Base-by-base conservation (phyloP, 2,797 vertebrate genomes). In the Schizothorax lantsangensis region DNA sequence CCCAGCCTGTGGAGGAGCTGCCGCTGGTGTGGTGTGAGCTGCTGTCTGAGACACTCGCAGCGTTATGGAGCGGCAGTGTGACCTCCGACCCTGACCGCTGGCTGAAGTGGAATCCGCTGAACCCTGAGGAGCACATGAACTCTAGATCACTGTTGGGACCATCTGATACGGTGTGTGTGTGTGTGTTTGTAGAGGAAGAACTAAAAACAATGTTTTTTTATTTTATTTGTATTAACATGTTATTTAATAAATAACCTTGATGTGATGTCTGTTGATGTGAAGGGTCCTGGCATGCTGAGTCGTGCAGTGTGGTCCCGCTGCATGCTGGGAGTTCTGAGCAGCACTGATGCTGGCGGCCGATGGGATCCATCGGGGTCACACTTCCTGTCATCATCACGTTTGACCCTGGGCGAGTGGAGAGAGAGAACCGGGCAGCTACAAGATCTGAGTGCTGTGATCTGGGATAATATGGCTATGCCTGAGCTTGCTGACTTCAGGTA, bases 251-350 rank as follows among this genome's bases (percentile, higher is more conserved):
- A 43, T 79, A 83, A 83, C n/a, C 3, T 45, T 36, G 10, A 26
- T 40, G 5, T 62, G 43, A 57, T 57, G 17, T n/a, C 1, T 45
- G 15, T 21, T n/a, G 45, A 69, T 72, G 75, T 89, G 90, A 90
- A 99, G 98, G 98, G 98, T 62, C 97, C 98, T 6, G 95, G 95
- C 52, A 90, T 97, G 94, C 93, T 99, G 90, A 96, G 92, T 85
- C 96, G 95, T 95, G 97, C 97, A 0, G 92, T 98, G 89, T 97
- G 97, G 94, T 98, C 98, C 1, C 96, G 94, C 86, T 99, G 97
- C 92, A 95, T 98, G 91, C 95, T 97, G 93, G 97, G 97, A 92
- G 94, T 98, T 89, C 93, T 99, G 75, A 96, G 94, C 91, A 96
- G 91, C 91, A 95, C 95, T 89, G 95, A 92, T 88, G 91, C 88